Evolutionary conservation across 2,113 vertebrate species (phyloP).

Genomic region (Tetrao urogallus): DNA sequence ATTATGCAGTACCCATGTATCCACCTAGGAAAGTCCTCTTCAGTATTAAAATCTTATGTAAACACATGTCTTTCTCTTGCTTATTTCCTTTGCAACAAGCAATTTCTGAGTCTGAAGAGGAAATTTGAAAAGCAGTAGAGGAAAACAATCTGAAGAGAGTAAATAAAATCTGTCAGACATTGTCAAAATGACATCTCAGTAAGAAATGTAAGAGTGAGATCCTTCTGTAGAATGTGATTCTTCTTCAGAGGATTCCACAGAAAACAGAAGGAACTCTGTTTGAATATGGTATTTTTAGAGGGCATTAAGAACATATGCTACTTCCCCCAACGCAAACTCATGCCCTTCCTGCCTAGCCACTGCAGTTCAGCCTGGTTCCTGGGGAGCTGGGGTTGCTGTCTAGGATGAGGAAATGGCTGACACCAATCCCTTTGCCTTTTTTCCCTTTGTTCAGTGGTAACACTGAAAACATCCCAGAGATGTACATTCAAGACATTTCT

Average conservation of each 20-base stretch:
- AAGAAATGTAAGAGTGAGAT: background rate
- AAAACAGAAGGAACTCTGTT: background rate
- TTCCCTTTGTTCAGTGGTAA: no score
- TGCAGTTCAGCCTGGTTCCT: background rate
- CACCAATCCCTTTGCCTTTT: fast-evolving
- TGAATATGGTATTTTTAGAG: background rate
- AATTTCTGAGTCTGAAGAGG: background rate
- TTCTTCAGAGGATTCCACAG: background rate
- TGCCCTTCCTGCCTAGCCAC: background rate
- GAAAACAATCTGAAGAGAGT: background rate
- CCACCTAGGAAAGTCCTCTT: background rate
- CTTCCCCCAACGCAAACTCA: background rate
- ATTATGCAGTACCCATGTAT: background rate
- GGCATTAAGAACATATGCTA: background rate
- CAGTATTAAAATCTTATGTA: background rate
- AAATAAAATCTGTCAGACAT: background rate
- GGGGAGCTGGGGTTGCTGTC: fast-evolving
- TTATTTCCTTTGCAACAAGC: background rate
- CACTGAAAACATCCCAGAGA: fast-evolving
- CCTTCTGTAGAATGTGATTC: background rate
- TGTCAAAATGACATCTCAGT: background rate
- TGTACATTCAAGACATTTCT: background rate
- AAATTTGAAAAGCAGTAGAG: background rate
- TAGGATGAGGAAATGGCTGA: fast-evolving
- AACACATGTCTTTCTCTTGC: background rate